Percentiles rank a stretch among this genome's conserved stretches.
phyloP scores from a whole-genome alignment of 2,113 vertebrate species.

The Oncorhynchus masou region DNA sequence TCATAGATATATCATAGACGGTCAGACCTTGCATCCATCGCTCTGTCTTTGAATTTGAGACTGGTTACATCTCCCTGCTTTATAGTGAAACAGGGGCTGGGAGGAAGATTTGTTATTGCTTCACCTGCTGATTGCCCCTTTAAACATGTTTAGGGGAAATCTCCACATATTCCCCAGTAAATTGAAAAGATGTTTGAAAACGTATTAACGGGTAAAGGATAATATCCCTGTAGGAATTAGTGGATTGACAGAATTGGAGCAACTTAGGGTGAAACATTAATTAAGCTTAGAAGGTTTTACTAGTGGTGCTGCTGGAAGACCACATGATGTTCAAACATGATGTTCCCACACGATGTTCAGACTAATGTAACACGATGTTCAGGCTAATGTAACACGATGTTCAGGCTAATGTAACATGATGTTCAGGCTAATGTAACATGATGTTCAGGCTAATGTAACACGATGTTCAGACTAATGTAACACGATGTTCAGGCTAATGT shows the following conservation, averaged over 20 bases:
- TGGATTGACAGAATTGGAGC: constrained; percentile 73
- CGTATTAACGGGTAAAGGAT: constrained; percentile 66
- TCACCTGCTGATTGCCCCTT: too few relatives aligned
- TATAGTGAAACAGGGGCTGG: too few relatives aligned
- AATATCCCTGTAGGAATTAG: constrained; percentile 69
- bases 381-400: neutral
- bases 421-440: too few relatives aligned
- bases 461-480: too few relatives aligned
- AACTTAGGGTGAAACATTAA: constrained; percentile 66
- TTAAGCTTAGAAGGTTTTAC: constrained; percentile 57
- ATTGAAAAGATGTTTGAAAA: constrained; percentile 67
- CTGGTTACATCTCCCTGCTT: too few relatives aligned
- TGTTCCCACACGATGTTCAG: neutral
- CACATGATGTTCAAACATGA: neutral
- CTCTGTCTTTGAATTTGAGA: too few relatives aligned
- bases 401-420: neutral
- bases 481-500: too few relatives aligned
- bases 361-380: constrained; percentile 12
- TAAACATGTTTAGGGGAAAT: too few relatives aligned
- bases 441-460: too few relatives aligned
- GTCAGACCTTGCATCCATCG: too few relatives aligned
- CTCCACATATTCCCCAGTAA: constrained; percentile 53
- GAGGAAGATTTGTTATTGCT: too few relatives aligned
- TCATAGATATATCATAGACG: too few relatives aligned
- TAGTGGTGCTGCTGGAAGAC: constrained; percentile 45